Evolutionary conservation across 2,888 invertebrate genomes (phyloP).

Genomic region (Desoria tigrina): DNA sequence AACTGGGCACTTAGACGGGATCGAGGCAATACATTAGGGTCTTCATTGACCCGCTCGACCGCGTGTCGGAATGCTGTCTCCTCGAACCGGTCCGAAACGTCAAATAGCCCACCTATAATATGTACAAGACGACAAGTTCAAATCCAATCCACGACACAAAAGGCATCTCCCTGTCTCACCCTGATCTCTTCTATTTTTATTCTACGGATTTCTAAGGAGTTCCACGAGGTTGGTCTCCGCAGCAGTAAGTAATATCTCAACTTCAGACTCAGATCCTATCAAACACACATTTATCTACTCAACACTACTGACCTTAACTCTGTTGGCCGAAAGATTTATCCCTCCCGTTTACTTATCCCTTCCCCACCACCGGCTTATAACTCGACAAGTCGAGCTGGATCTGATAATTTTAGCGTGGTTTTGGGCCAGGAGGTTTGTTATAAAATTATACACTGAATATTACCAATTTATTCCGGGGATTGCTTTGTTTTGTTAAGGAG

Average conservation of each 20-base stretch:
- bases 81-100: constrained; percentile 57
- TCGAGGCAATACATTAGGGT: constrained; percentile 76
- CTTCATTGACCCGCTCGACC: constrained; percentile 80
- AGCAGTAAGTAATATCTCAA: constrained; percentile 29
- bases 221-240: no score
- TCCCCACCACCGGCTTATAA: neutral
- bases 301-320: constrained; percentile 7
- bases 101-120: constrained; percentile 52
- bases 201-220: no score
- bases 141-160: constrained; percentile 3
- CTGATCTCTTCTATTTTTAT: no score
- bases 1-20: constrained; percentile 85
- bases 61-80: constrained; percentile 91
- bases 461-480: no score
- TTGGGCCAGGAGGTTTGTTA: no score
- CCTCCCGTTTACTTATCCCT: neutral
- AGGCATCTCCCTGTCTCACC: no score
- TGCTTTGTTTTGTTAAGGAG: no score
- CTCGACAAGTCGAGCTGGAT: no score
- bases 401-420: no score
- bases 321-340: constrained; percentile 4
- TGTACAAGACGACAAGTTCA: constrained; percentile 5
- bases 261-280: constrained; percentile 38
- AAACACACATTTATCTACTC: constrained; percentile 16
- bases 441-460: no score